phyloP scores from a whole-genome alignment of 1,140 invertebrate species.

The Solen grandis region DNA sequence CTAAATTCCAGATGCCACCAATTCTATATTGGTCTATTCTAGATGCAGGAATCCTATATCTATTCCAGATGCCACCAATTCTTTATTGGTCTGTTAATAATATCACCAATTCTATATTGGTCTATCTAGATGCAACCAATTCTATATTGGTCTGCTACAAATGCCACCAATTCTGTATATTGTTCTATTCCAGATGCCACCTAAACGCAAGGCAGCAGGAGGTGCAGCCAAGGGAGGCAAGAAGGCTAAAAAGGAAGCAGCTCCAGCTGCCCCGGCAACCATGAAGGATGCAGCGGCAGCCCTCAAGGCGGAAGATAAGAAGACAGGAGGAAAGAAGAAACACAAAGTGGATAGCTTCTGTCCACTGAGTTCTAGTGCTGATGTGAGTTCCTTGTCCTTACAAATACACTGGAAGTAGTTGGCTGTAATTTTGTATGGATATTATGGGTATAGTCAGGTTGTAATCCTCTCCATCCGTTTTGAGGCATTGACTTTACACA shows the following conservation, averaged over 20 bases:
- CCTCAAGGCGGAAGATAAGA: conserved; percentile 68
- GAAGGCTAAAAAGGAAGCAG: conserved; percentile 63
- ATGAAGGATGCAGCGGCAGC: conserved; percentile 69
- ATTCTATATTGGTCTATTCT: too few species aligned
- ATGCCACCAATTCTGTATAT: conserved; percentile 91
- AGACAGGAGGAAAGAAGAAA: conserved; percentile 59
- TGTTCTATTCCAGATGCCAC: conserved; percentile 85
- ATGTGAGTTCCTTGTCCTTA: too few species aligned
- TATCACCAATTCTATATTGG: too few species aligned
- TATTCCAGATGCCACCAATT: too few species aligned
- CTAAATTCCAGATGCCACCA: too few species aligned
- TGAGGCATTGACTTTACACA: not conserved
- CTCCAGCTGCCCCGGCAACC: conserved; percentile 53
- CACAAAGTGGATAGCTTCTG: conserved; percentile 65
- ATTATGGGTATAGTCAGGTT: too few species aligned
- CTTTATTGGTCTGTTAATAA: too few species aligned
- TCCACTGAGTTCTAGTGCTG: conserved; percentile 15
- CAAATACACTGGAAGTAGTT: not conserved
- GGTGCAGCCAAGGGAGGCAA: conserved; percentile 53
- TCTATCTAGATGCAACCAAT: too few species aligned
- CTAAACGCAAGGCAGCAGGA: conserved; percentile 68
- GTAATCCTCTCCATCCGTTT: too few species aligned
- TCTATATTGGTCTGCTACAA: conserved; percentile 98
- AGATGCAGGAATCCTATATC: too few species aligned
- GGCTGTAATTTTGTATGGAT: too few species aligned